These are phyloP conservation scores for Leptinotarsa rubiginosa DNA, from an alignment of 2,888 invertebrate genomes.

Conservation along the genomic window DNA sequence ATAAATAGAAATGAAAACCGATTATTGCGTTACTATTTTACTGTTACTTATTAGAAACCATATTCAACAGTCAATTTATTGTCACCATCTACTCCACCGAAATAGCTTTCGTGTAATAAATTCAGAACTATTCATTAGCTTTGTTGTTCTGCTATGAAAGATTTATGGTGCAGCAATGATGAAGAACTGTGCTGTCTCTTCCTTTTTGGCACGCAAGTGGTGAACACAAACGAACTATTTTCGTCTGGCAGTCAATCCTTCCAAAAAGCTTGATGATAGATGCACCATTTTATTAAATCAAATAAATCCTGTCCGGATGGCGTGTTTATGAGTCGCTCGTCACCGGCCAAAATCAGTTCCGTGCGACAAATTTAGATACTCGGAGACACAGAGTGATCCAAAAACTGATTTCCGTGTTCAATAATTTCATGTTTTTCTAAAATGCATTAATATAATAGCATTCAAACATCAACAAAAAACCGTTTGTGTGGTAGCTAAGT, in stretches of 20 bases:
- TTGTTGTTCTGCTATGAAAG: conserved; percentile 15
- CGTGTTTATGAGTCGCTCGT: conserved; percentile 49
- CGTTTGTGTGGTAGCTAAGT: too few relatives aligned
- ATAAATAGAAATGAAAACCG: too few relatives aligned
- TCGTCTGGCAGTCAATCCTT: conserved; percentile 22
- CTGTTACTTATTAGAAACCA: not conserved
- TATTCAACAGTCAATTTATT: conserved; percentile 12
- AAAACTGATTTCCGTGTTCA: not conserved
- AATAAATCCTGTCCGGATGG: conserved; percentile 49
- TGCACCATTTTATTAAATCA: conserved; percentile 51
- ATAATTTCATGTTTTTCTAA: too few relatives aligned
- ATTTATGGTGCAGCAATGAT: conserved; percentile 15
- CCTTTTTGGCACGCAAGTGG: conserved; percentile 25
- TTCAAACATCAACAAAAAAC: too few relatives aligned
- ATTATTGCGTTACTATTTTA: too few relatives aligned
- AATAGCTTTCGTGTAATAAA: conserved; percentile 8
- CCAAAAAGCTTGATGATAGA: conserved; percentile 46
- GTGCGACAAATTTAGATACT: conserved; percentile 46
- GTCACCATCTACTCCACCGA: conserved; percentile 3
- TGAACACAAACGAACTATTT: conserved; percentile 25
- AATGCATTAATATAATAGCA: too few relatives aligned
- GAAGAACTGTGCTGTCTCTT: conserved; percentile 19
- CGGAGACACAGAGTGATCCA: not conserved
- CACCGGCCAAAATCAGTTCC: conserved; percentile 43
- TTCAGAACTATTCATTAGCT: conserved; percentile 19